Base-by-base conservation (phyloP, 2,888 invertebrate species). In the Orthosia incerta region DNA sequence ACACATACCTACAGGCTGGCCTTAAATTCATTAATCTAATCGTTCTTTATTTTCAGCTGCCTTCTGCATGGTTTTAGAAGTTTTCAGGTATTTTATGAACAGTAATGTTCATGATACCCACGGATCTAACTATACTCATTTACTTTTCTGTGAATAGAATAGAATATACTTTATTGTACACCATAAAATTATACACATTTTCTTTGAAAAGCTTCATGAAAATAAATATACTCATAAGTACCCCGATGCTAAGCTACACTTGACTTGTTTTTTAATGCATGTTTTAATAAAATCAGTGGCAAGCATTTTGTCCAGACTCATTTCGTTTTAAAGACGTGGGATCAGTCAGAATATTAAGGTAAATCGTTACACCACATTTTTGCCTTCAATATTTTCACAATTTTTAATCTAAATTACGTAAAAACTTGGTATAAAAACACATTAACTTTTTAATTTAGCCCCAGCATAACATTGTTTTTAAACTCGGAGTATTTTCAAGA, bases 11-110 rank as follows among this genome's bases (percentile, higher is more conserved):
- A 76, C 76, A 50, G 65, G 66, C 65, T 66, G 71, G 61, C 79
- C 79, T 85, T 83, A 89, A 89, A 87, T 86, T 87, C 80, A 87
- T 87, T 88, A 84, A 85, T 84, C 72, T 82, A 79, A 80, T 73
- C 64, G 70, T 75, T 71, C 65, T 57, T 75, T 74, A 64, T 69
- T 79, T 77, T 69, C 13, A 68, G 26, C 18, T 23, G 3, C 15
- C 18, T 57, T 50, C n/a, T 23, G 72, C 64, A 51, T 67, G 20
- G 76, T 71, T 73, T 79, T 72, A 20, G 39, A 64, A 73, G 31
- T 57, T 73, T 45, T 45, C 5, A 51, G 53, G 48, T 61, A 72
- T 71, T 76, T 74, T 56, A 59, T 62, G 39, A 16, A 23, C 23
- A 64, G 60, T 72, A 74, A 79, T 76, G 59, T 77, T 62, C 3